A percentile compares a stretch with the other conserved stretches of the same genome.
Conservation (phyloP, 2,797 vertebrate species). For the Lepus oiostolus region DNA sequence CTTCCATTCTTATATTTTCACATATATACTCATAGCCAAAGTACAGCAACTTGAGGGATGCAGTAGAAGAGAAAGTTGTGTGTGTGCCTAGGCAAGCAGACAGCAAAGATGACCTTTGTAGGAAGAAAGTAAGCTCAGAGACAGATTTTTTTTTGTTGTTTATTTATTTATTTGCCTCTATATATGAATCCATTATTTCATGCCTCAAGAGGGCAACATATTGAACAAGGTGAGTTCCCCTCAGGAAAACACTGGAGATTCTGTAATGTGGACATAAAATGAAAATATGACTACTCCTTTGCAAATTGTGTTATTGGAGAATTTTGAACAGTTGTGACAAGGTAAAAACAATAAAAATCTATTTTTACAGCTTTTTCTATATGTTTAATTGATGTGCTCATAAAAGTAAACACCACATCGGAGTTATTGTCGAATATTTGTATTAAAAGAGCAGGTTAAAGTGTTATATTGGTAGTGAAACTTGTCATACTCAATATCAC, state of each 20-base stretch:
- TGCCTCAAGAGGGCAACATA: not conserved
- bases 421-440: not conserved
- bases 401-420: rapidly evolving
- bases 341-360: not conserved
- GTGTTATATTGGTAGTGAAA: rapidly evolving
- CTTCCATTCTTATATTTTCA: not conserved
- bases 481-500: not conserved
- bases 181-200: not conserved
- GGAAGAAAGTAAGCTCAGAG: not conserved
- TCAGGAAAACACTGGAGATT: not conserved
- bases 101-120: not conserved
- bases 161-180: not conserved
- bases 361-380: not conserved
- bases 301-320: not conserved
- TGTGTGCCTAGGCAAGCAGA: not conserved
- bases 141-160: not conserved
- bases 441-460: not conserved
- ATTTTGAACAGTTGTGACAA: not conserved
- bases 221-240: not conserved
- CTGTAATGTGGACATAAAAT: not conserved
- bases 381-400: not conserved
- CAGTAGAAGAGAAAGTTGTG: not conserved
- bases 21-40: not conserved
- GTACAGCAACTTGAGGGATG: not conserved
- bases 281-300: not conserved